Evolutionary conservation across 1,140 invertebrate species (phyloP).

Genomic region (Hesperophylax magnus): DNA sequence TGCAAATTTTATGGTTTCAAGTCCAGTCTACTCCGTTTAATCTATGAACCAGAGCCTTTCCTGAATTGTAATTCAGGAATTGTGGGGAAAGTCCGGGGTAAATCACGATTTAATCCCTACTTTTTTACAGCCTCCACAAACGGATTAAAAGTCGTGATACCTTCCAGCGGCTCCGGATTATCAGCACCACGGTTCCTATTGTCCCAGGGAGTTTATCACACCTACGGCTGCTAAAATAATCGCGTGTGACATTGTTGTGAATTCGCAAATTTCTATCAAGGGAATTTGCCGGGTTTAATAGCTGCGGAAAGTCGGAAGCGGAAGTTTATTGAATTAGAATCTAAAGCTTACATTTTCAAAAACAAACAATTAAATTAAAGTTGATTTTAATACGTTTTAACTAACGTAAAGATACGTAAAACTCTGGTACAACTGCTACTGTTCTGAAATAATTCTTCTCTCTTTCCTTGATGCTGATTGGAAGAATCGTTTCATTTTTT

Average conservation of each 20-base stretch:
- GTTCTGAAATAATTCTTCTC: too few relatives aligned
- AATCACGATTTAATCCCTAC: constrained; percentile 40
- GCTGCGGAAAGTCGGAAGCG: neutral
- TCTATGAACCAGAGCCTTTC: neutral
- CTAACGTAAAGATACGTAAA: too few relatives aligned
- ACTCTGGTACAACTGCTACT: too few relatives aligned
- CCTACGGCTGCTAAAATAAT: neutral
- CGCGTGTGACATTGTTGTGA: neutral
- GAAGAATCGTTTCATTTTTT: too few relatives aligned
- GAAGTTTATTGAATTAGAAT: neutral
- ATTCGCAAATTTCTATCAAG: constrained; percentile 8
- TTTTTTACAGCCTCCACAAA: constrained; percentile 48
- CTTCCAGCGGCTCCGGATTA: constrained; percentile 39
- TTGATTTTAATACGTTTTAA: neutral
- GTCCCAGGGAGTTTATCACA: neutral
- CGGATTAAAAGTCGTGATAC: constrained; percentile 53
- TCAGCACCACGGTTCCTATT: constrained; percentile 6
- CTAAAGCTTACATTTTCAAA: neutral
- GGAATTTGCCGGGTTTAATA: constrained; percentile 1
- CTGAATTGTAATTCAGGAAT: constrained; percentile 27
- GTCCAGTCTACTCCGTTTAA: too few relatives aligned
- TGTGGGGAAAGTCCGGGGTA: constrained; percentile 5
- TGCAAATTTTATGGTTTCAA: too few relatives aligned
- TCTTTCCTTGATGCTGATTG: too few relatives aligned
- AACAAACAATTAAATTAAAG: neutral